These are phyloP conservation scores for Hypanus sabinus DNA, from an alignment of 2,113 vertebrate genomes.

Conservation along the genomic window DNA sequence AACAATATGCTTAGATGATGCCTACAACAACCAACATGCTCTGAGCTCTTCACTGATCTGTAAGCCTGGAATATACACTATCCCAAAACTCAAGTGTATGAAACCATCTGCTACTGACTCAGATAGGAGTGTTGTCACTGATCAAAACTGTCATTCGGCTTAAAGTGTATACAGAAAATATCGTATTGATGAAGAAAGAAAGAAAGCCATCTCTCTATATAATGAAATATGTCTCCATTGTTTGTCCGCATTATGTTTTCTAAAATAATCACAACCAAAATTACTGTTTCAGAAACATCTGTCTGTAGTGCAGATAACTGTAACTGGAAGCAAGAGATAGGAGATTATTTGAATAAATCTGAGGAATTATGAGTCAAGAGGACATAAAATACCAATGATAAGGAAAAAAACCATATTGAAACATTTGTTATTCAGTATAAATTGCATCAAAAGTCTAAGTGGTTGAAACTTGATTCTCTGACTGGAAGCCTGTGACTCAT, in stretches of 20 bases:
- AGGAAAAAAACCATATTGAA: background rate
- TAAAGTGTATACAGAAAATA: background rate
- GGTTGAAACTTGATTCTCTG: too few species aligned
- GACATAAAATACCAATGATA: background rate
- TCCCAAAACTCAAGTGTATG: too few species aligned
- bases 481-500: too few species aligned
- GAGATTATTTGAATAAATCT: background rate
- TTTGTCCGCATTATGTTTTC: background rate
- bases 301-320: background rate
- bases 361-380: background rate
- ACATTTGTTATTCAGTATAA: background rate
- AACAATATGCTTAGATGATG: too few species aligned
- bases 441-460: background rate
- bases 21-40: background rate
- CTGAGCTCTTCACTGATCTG: background rate
- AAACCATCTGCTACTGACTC: background rate
- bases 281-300: background rate
- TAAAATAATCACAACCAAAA: background rate
- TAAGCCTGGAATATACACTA: background rate
- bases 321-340: background rate
- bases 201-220: background rate
- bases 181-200: background rate
- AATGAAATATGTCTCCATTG: background rate
- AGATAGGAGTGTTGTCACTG: background rate
- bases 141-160: background rate